Conservation (phyloP, 2,888 invertebrate species). For the Eucera pruinosa region DNA sequence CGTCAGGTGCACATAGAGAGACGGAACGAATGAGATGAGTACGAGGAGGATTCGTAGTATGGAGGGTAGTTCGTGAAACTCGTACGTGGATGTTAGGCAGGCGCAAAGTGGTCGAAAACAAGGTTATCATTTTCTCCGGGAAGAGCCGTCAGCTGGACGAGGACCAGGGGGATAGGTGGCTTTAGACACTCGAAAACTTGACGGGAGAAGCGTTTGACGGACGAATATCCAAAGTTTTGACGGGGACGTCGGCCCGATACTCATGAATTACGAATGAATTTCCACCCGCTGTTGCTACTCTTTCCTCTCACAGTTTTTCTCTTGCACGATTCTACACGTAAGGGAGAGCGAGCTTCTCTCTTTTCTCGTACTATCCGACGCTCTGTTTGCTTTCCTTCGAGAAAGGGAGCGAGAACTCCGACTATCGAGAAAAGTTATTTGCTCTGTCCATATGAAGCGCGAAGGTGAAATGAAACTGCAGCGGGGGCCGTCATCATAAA, state of each 20-base stretch:
- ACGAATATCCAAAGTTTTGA: slow-evolving; percentile 79
- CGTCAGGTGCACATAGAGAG: slow-evolving; percentile 52
- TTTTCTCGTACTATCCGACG: background rate
- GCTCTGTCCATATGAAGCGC: slow-evolving; percentile 66
- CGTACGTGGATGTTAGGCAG: slow-evolving; percentile 58
- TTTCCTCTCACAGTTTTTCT: slow-evolving; percentile 5
- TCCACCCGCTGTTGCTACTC: slow-evolving; percentile 34
- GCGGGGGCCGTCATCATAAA: slow-evolving; percentile 53
- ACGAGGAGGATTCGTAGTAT: background rate
- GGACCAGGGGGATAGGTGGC: slow-evolving; percentile 56
- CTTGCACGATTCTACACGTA: background rate
- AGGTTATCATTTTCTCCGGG: slow-evolving; percentile 74
- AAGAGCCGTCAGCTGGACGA: slow-evolving; percentile 71
- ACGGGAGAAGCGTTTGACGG: slow-evolving; percentile 79
- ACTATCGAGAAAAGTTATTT: slow-evolving; percentile 67
- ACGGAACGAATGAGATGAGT: background rate
- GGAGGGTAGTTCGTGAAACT: slow-evolving; percentile 60
- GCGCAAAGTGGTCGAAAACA: slow-evolving; percentile 73
- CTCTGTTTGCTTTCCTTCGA: slow-evolving; percentile 56
- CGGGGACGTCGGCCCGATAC: slow-evolving; percentile 68
- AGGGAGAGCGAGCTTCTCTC: background rate
- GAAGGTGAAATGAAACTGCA: slow-evolving; percentile 55
- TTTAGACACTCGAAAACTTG: slow-evolving; percentile 75
- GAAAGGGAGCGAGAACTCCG: slow-evolving; percentile 51
- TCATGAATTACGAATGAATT: slow-evolving; percentile 80